Conservation (phyloP, 2,888 invertebrate genomes). For the Scaptomyza cyrtandrae region DNA sequence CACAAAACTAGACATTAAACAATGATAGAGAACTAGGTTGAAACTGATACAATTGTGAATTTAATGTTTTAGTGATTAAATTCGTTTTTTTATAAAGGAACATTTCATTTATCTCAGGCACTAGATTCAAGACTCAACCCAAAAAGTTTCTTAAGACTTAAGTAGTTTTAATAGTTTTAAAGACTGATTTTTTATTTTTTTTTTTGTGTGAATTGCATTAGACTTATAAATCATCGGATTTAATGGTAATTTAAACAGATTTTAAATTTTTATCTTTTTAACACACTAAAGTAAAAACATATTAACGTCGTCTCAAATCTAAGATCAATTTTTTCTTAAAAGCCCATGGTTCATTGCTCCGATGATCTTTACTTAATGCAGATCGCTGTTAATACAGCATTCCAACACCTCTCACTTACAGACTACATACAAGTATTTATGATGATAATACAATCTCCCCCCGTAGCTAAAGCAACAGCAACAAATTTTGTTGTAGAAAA, state of each 20-base stretch:
- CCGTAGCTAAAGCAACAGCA: background rate
- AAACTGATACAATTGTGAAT: constrained; percentile 3
- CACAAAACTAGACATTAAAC: background rate
- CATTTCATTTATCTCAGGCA: background rate
- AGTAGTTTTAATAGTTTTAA: background rate
- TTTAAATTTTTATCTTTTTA: background rate
- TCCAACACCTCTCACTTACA: constrained; percentile 44
- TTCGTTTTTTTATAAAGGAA: background rate
- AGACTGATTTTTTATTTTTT: too few species aligned
- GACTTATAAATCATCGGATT: too few species aligned
- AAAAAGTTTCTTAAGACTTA: background rate
- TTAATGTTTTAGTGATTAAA: background rate
- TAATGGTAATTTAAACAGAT: background rate
- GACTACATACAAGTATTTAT: constrained; percentile 19
- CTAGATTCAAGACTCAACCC: background rate
- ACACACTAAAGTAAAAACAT: too few species aligned
- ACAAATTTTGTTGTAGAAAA: constrained; percentile 55
- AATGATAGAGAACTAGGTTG: background rate
- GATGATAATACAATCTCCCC: constrained; percentile 38
- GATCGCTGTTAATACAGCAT: constrained; percentile 26
- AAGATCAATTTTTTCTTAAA: background rate
- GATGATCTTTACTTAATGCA: constrained; percentile 25
- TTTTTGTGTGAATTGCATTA: too few species aligned
- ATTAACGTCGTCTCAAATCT: background rate
- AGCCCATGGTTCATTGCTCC: constrained; percentile 16